Conservation (phyloP, 2,888 invertebrate genomes). For the Strigamia maritima region DNA sequence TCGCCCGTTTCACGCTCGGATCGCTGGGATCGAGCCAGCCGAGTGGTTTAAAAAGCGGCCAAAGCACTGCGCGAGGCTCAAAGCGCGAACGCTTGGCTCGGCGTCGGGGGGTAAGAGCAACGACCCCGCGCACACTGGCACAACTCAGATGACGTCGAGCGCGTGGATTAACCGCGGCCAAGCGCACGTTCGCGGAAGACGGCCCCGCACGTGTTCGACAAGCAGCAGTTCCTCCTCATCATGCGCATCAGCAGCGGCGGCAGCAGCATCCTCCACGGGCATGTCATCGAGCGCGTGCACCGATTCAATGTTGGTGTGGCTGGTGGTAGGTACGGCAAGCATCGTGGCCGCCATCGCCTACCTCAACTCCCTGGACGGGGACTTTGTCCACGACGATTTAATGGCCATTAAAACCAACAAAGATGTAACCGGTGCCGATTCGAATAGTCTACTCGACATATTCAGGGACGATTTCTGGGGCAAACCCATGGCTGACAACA, state of each 20-base stretch:
- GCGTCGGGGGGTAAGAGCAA: slow-evolving; percentile 29
- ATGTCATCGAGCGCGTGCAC: slow-evolving; percentile 17
- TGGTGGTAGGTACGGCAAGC: slow-evolving; percentile 23
- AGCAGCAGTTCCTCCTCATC: slow-evolving; percentile 34
- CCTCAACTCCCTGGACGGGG: slow-evolving; percentile 70
- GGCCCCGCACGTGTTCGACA: slow-evolving; percentile 31
- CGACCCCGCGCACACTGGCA: slow-evolving; percentile 30
- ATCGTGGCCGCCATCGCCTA: slow-evolving; percentile 64
- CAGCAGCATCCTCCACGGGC: not conserved
- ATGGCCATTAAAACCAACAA: slow-evolving; percentile 77
- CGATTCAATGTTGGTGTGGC: not conserved
- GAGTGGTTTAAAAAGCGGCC: slow-evolving; percentile 24
- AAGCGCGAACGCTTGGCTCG: slow-evolving; percentile 34
- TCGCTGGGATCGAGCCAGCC: not conserved
- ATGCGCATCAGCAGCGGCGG: not conserved
- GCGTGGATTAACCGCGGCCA: slow-evolving; percentile 34
- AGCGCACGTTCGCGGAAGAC: slow-evolving; percentile 30
- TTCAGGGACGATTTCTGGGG: slow-evolving; percentile 85
- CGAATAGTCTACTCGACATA: slow-evolving; percentile 59
- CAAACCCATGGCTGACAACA: slow-evolving; percentile 75
- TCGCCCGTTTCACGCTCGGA: not conserved
- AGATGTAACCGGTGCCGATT: slow-evolving; percentile 61
- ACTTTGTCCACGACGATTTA: slow-evolving; percentile 85
- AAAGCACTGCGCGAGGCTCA: slow-evolving; percentile 33
- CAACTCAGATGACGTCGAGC: slow-evolving; percentile 26